A percentile compares a stretch with the other conserved stretches of the same genome.
phyloP scores from a whole-genome alignment of 2,888 invertebrate species.

The Macaria notata region DNA sequence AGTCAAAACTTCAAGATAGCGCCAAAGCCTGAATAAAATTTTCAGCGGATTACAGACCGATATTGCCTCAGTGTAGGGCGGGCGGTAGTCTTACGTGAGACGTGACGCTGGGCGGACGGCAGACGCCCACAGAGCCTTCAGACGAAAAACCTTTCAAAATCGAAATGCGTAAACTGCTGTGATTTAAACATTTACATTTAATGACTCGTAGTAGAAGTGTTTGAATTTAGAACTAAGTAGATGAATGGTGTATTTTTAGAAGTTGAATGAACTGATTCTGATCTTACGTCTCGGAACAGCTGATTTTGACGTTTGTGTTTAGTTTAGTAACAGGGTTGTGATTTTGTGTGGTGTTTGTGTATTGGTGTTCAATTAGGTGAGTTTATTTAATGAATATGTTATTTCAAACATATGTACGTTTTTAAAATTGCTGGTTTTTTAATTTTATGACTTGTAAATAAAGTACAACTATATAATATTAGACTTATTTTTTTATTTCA shows the following conservation, averaged over 20 bases:
- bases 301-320: slow-evolving; percentile 43
- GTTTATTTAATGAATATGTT: slow-evolving; percentile 1
- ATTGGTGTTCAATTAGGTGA: slow-evolving; percentile 24
- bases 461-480: too few relatives aligned
- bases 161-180: slow-evolving; percentile 36
- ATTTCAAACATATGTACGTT: background rate
- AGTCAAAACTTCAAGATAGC: slow-evolving; percentile 32
- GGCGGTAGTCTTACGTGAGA: slow-evolving; percentile 61
- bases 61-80: slow-evolving; percentile 42
- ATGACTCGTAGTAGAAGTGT: slow-evolving; percentile 11
- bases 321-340: slow-evolving; percentile 33
- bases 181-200: slow-evolving; percentile 22
- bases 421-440: background rate
- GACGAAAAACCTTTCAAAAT: slow-evolving; percentile 1
- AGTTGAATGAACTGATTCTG: slow-evolving; percentile 38
- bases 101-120: slow-evolving; percentile 58
- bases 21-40: slow-evolving; percentile 38
- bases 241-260: slow-evolving; percentile 34
- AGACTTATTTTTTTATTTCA: too few relatives aligned
- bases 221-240: slow-evolving; percentile 21
- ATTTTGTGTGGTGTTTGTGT: slow-evolving; percentile 24
- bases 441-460: background rate
- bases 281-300: slow-evolving; percentile 36
- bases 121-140: slow-evolving; percentile 51
- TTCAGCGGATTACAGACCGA: slow-evolving; percentile 38